Evolutionary conservation across 2,113 vertebrate species (phyloP).

Genomic region (Zeus faber): DNA sequence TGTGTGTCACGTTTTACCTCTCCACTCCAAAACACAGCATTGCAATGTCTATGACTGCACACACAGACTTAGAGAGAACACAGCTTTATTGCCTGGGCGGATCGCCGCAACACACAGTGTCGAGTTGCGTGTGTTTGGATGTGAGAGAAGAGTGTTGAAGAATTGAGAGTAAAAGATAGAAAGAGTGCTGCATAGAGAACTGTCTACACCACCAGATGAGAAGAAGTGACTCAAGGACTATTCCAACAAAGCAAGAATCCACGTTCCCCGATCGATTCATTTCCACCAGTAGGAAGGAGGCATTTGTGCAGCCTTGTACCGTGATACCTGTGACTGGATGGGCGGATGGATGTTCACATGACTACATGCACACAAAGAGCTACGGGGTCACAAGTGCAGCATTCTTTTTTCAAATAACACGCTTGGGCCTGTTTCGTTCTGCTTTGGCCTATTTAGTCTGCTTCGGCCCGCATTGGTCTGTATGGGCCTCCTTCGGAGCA

Average conservation of each 20-base stretch:
- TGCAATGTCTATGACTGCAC: conserved; percentile 36
- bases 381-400: conserved; percentile 80
- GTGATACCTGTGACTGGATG: conserved; percentile 68
- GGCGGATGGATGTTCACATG: conserved; percentile 69
- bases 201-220: conserved; percentile 24
- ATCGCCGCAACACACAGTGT: background rate
- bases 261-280: conserved; percentile 9
- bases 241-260: conserved; percentile 22
- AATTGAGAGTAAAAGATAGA: background rate
- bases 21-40: conserved; percentile 50
- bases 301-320: conserved; percentile 29
- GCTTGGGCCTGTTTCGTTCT: conserved; percentile 48
- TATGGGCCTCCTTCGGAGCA: conserved; percentile 56
- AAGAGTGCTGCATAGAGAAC: background rate
- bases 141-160: background rate
- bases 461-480: conserved; percentile 39
- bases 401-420: conserved; percentile 86
- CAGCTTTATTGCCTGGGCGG: conserved; percentile 10
- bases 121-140: conserved; percentile 9
- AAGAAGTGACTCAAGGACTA: conserved; percentile 22
- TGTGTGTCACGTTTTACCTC: conserved; percentile 44
- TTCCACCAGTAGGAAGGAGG: conserved; percentile 21
- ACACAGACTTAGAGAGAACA: conserved; percentile 20
- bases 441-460: conserved; percentile 37
- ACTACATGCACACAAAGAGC: conserved; percentile 73